These are phyloP conservation scores for Meteorus colon DNA, from an alignment of 2,888 invertebrate genomes.

Conservation along the genomic window DNA sequence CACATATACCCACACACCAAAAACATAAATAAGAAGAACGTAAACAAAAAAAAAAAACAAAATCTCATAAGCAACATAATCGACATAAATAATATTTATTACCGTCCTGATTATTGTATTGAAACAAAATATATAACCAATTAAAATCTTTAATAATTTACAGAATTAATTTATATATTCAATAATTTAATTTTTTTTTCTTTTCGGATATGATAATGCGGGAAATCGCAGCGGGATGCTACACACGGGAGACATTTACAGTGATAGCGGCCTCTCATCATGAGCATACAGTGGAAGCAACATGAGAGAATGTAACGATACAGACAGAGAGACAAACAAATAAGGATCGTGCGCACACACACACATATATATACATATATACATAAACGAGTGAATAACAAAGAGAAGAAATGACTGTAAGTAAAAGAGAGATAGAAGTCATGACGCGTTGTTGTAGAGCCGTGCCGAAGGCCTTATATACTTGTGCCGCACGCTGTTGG, in stretches of 20 bases:
- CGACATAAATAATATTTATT: no score
- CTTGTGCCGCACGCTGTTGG: slow-evolving; percentile 42
- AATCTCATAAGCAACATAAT: no score
- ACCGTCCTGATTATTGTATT: no score
- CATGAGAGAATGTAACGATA: not conserved
- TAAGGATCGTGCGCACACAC: not conserved
- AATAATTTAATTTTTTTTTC: not conserved
- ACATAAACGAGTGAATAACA: slow-evolving; percentile 8
- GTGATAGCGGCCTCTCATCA: slow-evolving; percentile 52
- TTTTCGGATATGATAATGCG: not conserved
- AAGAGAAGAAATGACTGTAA: slow-evolving; percentile 44
- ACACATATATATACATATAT: not conserved
- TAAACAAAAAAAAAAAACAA: not conserved
- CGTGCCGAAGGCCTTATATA: slow-evolving; percentile 54
- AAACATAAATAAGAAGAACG: not conserved
- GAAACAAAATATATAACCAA: not conserved
- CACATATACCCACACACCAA: not conserved
- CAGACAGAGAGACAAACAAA: not conserved
- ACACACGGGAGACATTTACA: slow-evolving; percentile 44
- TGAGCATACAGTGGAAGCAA: slow-evolving; percentile 44
- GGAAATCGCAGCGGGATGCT: slow-evolving; percentile 28
- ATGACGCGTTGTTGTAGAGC: slow-evolving; percentile 56
- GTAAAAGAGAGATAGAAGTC: slow-evolving; percentile 40
- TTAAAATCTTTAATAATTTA: not conserved
- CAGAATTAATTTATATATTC: not conserved